Percentiles rank a stretch among this genome's conserved stretches.
phyloP scores from a whole-genome alignment of 1,140 invertebrate genomes.

The Wasmannia auropunctata region DNA sequence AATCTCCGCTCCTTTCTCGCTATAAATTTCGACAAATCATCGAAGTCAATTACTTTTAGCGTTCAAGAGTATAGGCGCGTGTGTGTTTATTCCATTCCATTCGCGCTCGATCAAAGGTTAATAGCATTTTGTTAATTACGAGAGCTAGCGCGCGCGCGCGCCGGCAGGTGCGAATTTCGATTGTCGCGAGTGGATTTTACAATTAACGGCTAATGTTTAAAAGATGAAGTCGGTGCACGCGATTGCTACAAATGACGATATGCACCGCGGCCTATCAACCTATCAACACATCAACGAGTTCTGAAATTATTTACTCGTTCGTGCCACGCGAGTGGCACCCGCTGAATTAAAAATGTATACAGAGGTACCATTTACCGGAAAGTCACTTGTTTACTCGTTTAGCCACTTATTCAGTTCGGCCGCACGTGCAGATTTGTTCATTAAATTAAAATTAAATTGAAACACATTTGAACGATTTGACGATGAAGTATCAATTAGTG shows the following conservation, averaged over 20 bases:
- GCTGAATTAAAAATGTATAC: background rate
- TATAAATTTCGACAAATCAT: background rate
- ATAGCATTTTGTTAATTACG: conserved; percentile 22
- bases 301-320: background rate
- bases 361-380: background rate
- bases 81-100: background rate
- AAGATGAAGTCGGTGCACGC: background rate
- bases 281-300: background rate
- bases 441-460: background rate
- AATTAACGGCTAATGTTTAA: conserved; percentile 16
- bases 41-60: background rate
- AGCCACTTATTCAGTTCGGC: background rate
- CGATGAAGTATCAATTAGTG: background rate
- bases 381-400: background rate
- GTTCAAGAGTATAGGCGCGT: background rate
- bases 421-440: background rate
- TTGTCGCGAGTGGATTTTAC: background rate
- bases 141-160: background rate
- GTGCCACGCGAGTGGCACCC: background rate
- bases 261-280: background rate
- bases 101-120: conserved; percentile 3
- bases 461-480: background rate
- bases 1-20: no score
- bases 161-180: background rate
- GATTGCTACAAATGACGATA: background rate